Evolutionary conservation across 2,113 vertebrate genomes (phyloP), one percentile per base, ranked within the genome.

Genomic region (Calidris pygmaea): DNA sequence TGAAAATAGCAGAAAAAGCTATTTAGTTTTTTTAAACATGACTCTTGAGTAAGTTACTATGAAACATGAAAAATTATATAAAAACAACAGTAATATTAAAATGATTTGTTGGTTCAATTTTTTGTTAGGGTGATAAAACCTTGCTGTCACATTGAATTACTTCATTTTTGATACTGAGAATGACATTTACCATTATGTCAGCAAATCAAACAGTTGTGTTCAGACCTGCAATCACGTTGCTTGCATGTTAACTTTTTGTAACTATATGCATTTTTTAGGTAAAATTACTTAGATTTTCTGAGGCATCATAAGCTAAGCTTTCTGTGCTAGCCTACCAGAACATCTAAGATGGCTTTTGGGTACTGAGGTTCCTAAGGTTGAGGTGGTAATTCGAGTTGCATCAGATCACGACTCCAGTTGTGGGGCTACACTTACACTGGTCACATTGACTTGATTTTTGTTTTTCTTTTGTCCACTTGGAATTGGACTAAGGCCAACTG

Each of bases 401-500:
- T 41, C 1, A 3, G 55, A 37, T 92, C 53, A 32, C 43, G 59
- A 0, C 48, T 75, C 19, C 30, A 81, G 83, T 48, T 83, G 5
- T 76, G 41, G 37, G 41, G 45, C 21, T 59, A 52, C 30, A 12
- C 17, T 72, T 53, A 27, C 1, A 24, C 43, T 68, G 56, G 19
- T 94, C 47, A 21, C 48, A 30, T 74, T 67, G 80, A 45, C 59
- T 56, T 91, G 34, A 34, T 71, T 74, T 75, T 88, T 90, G 67
- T 58, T 89, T 91, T 83, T 53, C 47, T 92, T 94, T 90, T 90
- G 73, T 95, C 73, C 63, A 45, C 50, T 90, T 88, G 53, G 35
- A 82, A 85, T 81, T 95, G 62, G 73, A 89, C 23, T 77, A 67
- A 73, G 82, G 62, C 65, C 41, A 87, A 13, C 35, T 45, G 71